phyloP scores from a whole-genome alignment of 2,888 invertebrate genomes.

The Lagria hirta region DNA sequence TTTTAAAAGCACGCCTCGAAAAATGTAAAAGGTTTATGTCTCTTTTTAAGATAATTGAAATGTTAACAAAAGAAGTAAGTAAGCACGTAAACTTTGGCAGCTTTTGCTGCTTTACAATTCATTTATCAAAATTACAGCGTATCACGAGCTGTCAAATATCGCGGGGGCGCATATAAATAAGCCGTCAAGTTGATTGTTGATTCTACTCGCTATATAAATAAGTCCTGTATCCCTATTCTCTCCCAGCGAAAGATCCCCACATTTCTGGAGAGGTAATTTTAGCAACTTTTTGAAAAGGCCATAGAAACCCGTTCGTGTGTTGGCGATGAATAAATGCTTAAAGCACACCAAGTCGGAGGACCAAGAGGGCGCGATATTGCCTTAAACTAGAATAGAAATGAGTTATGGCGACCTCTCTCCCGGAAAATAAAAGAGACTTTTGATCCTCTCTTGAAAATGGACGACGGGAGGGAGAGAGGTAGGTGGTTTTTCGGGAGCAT shows the following conservation, averaged over 20 bases:
- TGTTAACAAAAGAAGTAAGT: conserved; percentile 3
- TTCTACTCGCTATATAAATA: conserved; percentile 5
- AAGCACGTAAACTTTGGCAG: background rate
- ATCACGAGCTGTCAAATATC: conserved; percentile 9
- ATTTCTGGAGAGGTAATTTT: conserved; percentile 1
- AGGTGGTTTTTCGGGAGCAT: background rate
- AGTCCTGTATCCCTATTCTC: conserved; percentile 1
- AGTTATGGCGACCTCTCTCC: conserved; percentile 28
- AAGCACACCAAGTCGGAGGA: too few species aligned
- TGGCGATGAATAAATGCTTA: conserved; percentile 27
- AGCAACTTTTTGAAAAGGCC: background rate
- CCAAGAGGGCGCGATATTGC: conserved; percentile 16
- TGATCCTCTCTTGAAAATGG: conserved; percentile 28
- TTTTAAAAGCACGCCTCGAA: background rate
- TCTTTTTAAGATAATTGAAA: conserved; percentile 9
- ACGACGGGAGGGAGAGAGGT: background rate
- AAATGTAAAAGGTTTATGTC: background rate
- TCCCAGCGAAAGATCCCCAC: background rate
- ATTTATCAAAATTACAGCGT: conserved; percentile 15
- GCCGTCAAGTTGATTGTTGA: conserved; percentile 11
- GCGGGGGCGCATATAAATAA: conserved; percentile 12
- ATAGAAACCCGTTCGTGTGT: conserved; percentile 22
- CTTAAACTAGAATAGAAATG: conserved; percentile 26
- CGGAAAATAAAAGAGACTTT: conserved; percentile 25
- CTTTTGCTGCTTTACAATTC: conserved; percentile 9